A percentile compares a stretch with the other conserved stretches of the same genome.
phyloP scores from a whole-genome alignment of 2,113 vertebrate species.

The Saguinus midas region DNA sequence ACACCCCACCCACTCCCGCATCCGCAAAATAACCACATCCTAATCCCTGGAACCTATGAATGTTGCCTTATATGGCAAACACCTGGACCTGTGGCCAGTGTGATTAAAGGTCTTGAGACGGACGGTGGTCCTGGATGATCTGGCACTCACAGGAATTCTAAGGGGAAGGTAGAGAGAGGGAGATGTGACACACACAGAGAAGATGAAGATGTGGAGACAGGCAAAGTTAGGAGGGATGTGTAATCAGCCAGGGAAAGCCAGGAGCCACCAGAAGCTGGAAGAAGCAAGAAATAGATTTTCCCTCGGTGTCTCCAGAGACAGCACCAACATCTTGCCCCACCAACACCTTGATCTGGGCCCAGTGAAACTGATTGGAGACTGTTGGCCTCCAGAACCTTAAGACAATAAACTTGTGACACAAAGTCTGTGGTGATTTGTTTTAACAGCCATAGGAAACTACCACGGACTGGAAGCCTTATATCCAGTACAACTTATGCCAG shows the following conservation, averaged over 20 bases:
- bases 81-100: not conserved
- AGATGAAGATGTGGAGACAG: fast-evolving
- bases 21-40: not conserved
- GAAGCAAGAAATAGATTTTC: not conserved
- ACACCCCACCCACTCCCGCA: not conserved
- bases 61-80: not conserved
- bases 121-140: not conserved
- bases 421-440: not conserved
- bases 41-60: not conserved
- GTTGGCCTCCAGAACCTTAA: not conserved
- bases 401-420: not conserved
- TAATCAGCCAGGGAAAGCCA: not conserved
- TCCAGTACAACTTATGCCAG: not conserved
- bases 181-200: not conserved
- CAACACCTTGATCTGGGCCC: not conserved
- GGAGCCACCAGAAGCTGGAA: not conserved
- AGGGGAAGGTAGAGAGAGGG: not conserved
- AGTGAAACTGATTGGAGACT: not conserved
- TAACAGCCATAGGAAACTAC: not conserved
- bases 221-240: not conserved
- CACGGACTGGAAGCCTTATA: not conserved
- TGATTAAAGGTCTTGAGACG: not conserved
- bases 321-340: not conserved
- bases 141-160: not conserved
- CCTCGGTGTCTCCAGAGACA: not conserved